Evolutionary conservation across 2,113 vertebrate genomes (phyloP).

Genomic region (Puma concolor): DNA sequence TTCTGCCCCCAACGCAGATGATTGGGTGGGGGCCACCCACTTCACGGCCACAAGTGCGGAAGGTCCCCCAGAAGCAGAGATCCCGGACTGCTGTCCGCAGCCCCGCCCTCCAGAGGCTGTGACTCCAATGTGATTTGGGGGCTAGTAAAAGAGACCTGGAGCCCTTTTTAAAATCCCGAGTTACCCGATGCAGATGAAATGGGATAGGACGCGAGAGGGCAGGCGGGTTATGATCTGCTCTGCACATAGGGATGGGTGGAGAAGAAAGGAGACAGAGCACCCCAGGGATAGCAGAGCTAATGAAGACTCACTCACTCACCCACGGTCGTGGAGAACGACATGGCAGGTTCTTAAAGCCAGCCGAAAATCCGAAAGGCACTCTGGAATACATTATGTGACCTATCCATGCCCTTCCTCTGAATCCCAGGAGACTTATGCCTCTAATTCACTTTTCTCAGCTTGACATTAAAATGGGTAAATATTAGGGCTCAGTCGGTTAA

Average conservation of each 20-base stretch:
- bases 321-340: neutral
- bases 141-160: neutral
- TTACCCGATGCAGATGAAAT: neutral
- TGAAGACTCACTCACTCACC: neutral
- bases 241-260: neutral
- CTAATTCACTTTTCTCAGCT: slow-evolving; percentile 41
- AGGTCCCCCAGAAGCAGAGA: neutral
- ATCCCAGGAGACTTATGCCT: neutral
- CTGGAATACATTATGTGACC: neutral
- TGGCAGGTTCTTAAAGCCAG: neutral
- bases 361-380: neutral
- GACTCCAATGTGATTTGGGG: neutral
- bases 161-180: neutral
- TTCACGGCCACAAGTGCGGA: neutral
- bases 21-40: neutral
- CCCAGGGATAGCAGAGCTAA: neutral
- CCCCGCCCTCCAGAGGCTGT: neutral
- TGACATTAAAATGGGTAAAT: slow-evolving; percentile 31
- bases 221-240: neutral
- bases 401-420: neutral
- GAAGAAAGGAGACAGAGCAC: neutral
- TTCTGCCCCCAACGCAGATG: neutral
- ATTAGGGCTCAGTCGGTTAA: neutral
- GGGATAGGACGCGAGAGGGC: neutral
- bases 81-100: neutral